A percentile compares a stretch with the other conserved stretches of the same genome.
Conservation (phyloP, 2,797 vertebrate genomes). For the Hafferia zeledoni region DNA sequence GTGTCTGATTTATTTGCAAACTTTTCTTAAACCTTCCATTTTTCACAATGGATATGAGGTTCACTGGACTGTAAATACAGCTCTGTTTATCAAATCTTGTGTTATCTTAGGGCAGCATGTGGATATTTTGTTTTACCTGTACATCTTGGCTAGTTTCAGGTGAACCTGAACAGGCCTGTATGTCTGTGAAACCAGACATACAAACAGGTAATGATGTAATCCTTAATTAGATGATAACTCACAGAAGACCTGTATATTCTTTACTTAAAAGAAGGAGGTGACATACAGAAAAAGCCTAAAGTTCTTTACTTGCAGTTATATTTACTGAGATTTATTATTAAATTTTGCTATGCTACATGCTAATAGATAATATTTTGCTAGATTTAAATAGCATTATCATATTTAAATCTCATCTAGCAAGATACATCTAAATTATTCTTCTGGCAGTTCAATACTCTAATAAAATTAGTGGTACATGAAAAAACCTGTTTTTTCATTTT, state of each 20-base stretch:
- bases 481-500: not conserved
- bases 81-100: not conserved
- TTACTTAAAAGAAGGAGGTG: not conserved
- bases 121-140: not conserved
- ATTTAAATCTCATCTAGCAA: not conserved
- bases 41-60: not conserved
- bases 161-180: not conserved
- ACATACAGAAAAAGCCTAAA: not conserved
- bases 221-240: not conserved
- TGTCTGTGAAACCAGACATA: not conserved
- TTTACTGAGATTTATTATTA: not conserved
- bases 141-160: not conserved
- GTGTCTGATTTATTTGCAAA: not conserved
- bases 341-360: not conserved
- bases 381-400: not conserved
- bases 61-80: not conserved
- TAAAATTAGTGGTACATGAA: not conserved
- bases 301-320: not conserved
- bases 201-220: not conserved
- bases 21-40: not conserved
- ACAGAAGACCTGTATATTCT: not conserved
- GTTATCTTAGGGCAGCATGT: not conserved
- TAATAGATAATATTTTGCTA: not conserved
- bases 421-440: not conserved
- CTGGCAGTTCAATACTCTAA: not conserved